phyloP scores from a whole-genome alignment of 2,888 invertebrate species.

The Polymixis lichenea region DNA sequence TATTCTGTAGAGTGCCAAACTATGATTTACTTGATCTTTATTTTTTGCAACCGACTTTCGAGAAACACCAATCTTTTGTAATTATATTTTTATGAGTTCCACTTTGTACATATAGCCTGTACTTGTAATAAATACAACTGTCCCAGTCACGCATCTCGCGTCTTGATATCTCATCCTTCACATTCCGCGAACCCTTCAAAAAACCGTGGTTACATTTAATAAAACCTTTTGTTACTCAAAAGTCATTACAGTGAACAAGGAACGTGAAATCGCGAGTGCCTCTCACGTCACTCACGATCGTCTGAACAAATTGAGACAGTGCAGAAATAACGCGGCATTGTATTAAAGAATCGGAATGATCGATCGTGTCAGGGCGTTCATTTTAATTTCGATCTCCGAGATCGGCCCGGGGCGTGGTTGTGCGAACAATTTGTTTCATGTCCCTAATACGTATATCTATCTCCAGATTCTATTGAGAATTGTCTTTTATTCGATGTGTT shows the following conservation, averaged over 20 bases:
- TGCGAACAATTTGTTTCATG: slow-evolving; percentile 88
- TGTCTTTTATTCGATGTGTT: slow-evolving; percentile 49
- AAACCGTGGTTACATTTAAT: slow-evolving; percentile 58
- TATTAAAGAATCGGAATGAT: slow-evolving; percentile 89
- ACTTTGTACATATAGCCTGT: too few species aligned
- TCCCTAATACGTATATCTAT: slow-evolving; percentile 80
- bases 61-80: not conserved
- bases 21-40: not conserved
- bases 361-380: slow-evolving; percentile 88
- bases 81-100: not conserved
- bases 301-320: slow-evolving; percentile 87
- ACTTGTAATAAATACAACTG: not conserved
- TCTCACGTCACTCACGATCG: slow-evolving; percentile 82
- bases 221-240: slow-evolving; percentile 67
- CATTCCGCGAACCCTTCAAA: slow-evolving; percentile 22
- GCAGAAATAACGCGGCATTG: slow-evolving; percentile 87
- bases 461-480: slow-evolving; percentile 57
- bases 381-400: slow-evolving; percentile 89
- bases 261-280: slow-evolving; percentile 77
- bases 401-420: slow-evolving; percentile 87
- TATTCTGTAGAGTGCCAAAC: not conserved
- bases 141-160: not conserved
- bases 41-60: not conserved
- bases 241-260: slow-evolving; percentile 74
- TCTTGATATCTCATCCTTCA: slow-evolving; percentile 35